Evolutionary conservation across 2,797 vertebrate genomes (phyloP).

Genomic region (Antrozous pallidus): DNA sequence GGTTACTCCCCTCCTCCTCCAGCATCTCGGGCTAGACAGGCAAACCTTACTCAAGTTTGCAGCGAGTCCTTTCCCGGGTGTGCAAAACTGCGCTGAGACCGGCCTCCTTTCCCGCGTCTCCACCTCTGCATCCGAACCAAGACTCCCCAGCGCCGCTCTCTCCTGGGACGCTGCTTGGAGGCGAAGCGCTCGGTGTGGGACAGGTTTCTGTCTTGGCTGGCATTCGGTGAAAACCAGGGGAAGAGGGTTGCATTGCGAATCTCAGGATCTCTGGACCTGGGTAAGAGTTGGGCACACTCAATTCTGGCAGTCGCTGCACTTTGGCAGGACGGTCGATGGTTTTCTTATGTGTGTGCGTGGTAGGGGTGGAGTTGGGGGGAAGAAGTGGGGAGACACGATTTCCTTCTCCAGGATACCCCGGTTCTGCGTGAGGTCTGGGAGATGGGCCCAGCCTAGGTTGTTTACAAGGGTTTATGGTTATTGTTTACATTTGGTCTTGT

Average conservation of each 20-base stretch:
- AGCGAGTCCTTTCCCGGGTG: background rate
- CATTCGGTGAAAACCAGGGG: background rate
- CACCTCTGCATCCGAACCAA: background rate
- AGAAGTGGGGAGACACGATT: background rate
- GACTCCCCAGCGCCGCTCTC: background rate
- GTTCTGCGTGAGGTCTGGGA: background rate
- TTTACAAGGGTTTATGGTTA: background rate
- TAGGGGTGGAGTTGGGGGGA: no score
- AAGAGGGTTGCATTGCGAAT: background rate
- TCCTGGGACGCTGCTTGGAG: background rate
- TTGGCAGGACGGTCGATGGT: background rate
- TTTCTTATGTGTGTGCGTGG: background rate
- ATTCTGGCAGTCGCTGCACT: background rate
- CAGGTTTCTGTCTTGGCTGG: background rate
- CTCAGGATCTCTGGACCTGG: background rate
- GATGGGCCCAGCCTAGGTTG: background rate
- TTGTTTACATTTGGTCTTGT: background rate
- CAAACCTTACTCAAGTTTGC: conserved; percentile 41
- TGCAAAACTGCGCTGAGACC: background rate
- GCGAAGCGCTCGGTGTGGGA: background rate
- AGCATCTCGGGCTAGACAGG: conserved; percentile 43
- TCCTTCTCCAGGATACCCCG: background rate
- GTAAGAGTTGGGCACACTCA: conserved; percentile 61
- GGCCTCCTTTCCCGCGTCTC: background rate
- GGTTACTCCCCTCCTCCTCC: conserved; percentile 59